phyloP scores from a whole-genome alignment of 1,140 invertebrate genomes.

The Lycorma delicatula region DNA sequence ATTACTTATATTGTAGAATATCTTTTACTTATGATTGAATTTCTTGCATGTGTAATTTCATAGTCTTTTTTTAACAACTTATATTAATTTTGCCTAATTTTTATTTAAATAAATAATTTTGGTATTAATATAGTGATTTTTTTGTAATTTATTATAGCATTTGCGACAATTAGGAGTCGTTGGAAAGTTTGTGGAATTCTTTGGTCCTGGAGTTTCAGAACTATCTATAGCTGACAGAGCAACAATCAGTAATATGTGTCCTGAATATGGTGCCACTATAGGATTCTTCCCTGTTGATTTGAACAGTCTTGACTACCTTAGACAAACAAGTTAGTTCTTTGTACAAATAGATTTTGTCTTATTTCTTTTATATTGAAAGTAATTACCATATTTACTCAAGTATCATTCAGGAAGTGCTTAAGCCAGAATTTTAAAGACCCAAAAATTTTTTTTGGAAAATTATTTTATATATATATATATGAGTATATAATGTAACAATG shows the following conservation, averaged over 20 bases:
- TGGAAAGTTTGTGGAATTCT: constrained; percentile 98
- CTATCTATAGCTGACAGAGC: constrained; percentile 92
- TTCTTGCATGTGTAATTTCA: neutral
- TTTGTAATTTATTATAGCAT: no score
- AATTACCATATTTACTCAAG: no score
- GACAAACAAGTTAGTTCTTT: constrained; percentile 69
- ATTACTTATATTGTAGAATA: neutral
- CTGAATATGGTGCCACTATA: constrained; percentile 94
- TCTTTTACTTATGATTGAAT: constrained; percentile 1
- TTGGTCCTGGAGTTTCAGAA: constrained; percentile 80
- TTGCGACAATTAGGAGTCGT: constrained; percentile 90
- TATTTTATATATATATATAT: no score
- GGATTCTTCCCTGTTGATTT: constrained; percentile 93
- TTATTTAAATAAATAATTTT: no score
- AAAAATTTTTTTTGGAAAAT: no score
- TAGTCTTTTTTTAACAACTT: neutral
- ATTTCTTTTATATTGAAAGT: no score
- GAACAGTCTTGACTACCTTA: constrained; percentile 74
- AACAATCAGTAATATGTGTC: constrained; percentile 95
- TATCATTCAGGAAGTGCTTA: no score
- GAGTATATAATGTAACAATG: no score
- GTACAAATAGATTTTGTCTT: no score
- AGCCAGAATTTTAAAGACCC: no score
- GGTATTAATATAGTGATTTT: no score
- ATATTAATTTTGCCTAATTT: no score